Percentiles rank a stretch among this genome's conserved stretches.
Evolutionary conservation across 2,888 invertebrate genomes (phyloP).

Genomic region (Brachypalpus laphriformis): DNA sequence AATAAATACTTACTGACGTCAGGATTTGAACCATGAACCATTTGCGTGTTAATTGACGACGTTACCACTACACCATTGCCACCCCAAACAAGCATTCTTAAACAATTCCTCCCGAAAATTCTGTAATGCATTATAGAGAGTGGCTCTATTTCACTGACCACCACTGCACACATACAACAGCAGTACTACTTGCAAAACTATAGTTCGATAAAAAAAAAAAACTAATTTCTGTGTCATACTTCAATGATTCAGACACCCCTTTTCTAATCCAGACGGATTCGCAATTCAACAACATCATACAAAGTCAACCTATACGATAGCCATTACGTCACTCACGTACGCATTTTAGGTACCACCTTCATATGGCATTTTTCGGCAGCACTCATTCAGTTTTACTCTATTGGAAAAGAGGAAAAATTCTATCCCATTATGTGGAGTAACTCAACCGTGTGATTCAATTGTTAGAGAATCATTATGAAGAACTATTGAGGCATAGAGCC

Average conservation of each 20-base stretch:
- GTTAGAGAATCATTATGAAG: not conserved
- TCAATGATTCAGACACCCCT: not conserved
- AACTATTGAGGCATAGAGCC: conserved; percentile 29
- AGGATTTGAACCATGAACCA: too few relatives aligned
- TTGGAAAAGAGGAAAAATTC: not conserved
- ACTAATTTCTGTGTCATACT: not conserved
- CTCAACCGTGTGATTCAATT: conserved; percentile 19
- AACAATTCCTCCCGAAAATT: too few relatives aligned
- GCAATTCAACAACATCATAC: not conserved
- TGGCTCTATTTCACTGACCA: too few relatives aligned
- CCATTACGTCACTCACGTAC: not conserved
- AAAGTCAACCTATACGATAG: not conserved
- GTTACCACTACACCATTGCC: too few relatives aligned
- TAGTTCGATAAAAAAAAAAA: not conserved
- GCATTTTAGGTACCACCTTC: not conserved
- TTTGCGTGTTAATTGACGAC: too few relatives aligned
- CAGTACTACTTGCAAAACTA: not conserved
- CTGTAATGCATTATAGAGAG: too few relatives aligned
- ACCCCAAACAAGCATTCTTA: too few relatives aligned
- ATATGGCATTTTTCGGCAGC: not conserved
- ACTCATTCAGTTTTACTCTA: not conserved
- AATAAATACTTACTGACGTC: too few relatives aligned
- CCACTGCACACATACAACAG: not conserved
- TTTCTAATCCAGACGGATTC: not conserved
- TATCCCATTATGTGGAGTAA: not conserved